Evolutionary conservation across 2,113 vertebrate genomes (phyloP), one percentile per base, ranked within the genome.

Genomic region (Polyodon spathula): DNA sequence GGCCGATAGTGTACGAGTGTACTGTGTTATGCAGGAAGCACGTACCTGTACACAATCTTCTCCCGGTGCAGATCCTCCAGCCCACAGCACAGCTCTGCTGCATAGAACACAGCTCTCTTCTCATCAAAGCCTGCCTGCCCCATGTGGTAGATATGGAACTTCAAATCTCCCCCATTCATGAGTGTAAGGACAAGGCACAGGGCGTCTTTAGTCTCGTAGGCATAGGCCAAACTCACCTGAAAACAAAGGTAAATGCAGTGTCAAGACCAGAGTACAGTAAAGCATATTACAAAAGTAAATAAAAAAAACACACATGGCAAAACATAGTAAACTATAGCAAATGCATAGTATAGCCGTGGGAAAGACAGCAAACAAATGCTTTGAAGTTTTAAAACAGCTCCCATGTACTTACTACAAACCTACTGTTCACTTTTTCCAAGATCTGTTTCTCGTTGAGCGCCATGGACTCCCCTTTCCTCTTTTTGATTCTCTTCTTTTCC

Each of bases 71-170:
- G 86, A 70, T 99, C 93, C 70, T 93, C 89, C 1, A 98, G 85
- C 40, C 94, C 96, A 1, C 96, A 99, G 85, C 92, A 95, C 80
- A 98, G 94, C 84, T 99, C 92, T 0, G 95, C 96, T 0, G 91
- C 75, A 37, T 99, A 98, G 76, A 99, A 97, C 52, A 93, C 73
- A 0, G 96, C 94, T 0, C 94, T 82, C 1, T 70, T 84, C 85
- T 97, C 93, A 0, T 92, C 84, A 0, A 99, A 97, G 37, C 95
- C 96, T 4, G 93, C 85, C 17, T 97, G 93, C 2, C 96, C 96
- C 96, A 99, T 99, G 86, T 98, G 95, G 63, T 98, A 97, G 83
- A 99, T 96, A 81, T 99, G 96, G 75, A 98, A 99, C 80, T 99
- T 99, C 56, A 99, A 88, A 83, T 99, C 96, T 0, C 96, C 96